phyloP scores from a whole-genome alignment of 2,888 invertebrate genomes.

The Ichneumoninae sp. region DNA sequence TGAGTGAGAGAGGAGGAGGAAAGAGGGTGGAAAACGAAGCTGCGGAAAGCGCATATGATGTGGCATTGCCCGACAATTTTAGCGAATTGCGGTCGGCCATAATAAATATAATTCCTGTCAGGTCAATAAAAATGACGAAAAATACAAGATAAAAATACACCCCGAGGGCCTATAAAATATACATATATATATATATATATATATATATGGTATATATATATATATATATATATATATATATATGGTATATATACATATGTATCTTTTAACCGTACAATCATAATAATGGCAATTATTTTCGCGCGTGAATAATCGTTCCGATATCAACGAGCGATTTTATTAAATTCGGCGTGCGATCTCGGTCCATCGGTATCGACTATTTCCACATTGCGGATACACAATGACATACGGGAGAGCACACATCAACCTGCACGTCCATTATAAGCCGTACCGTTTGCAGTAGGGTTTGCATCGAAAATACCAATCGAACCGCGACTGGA shows the following conservation, averaged over 20 bases:
- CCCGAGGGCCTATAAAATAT: too few relatives aligned
- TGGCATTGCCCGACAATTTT: neutral
- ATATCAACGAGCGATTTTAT: neutral
- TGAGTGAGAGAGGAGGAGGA: neutral
- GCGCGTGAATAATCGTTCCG: neutral
- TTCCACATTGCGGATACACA: neutral
- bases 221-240: too few relatives aligned
- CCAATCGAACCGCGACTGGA: neutral
- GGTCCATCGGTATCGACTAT: neutral
- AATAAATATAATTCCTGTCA: neutral
- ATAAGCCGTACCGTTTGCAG: neutral
- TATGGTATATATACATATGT: too few relatives aligned
- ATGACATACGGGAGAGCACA: neutral
- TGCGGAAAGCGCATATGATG: neutral
- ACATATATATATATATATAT: too few relatives aligned
- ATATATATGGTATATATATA: too few relatives aligned
- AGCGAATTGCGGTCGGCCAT: neutral
- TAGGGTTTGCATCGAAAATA: neutral
- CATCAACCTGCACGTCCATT: neutral
- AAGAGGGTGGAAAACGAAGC: neutral
- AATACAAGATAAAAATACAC: neutral
- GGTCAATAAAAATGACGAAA: neutral
- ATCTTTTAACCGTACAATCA: too few relatives aligned
- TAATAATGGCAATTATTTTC: neutral
- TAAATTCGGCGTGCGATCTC: neutral